Conservation (phyloP, 2,797 vertebrate species). For the Macropodus opercularis region DNA sequence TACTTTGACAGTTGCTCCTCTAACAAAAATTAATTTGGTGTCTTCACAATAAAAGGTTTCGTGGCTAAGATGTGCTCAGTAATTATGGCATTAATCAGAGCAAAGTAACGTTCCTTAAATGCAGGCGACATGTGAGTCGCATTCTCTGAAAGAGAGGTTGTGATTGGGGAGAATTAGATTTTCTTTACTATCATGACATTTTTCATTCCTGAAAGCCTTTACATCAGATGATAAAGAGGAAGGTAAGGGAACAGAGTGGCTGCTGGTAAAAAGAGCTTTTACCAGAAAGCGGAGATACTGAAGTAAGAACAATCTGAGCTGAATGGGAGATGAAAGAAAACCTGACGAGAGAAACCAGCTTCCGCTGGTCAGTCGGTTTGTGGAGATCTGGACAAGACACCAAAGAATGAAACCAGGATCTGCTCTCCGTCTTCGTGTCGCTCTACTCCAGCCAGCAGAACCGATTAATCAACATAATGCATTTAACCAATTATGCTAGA, state of each 20-base stretch:
- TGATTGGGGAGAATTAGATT: conserved; percentile 69
- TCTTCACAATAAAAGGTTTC: conserved; percentile 53
- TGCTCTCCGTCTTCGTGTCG: conserved; percentile 52
- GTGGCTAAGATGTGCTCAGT: conserved; percentile 38
- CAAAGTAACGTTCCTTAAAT: conserved; percentile 57
- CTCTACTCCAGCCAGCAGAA: conserved; percentile 70
- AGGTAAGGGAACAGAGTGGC: conserved; percentile 57
- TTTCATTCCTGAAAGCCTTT: conserved; percentile 72
- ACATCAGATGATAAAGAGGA: conserved; percentile 54
- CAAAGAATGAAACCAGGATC: conserved; percentile 46
- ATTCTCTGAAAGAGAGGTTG: conserved; percentile 53
- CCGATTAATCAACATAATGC: conserved; percentile 81
- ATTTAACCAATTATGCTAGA: conserved; percentile 79
- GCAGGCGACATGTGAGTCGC: conserved; percentile 33
- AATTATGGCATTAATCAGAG: conserved; percentile 65
- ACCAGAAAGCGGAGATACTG: conserved; percentile 52
- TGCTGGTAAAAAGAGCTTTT: conserved; percentile 61
- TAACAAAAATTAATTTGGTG: conserved; percentile 30
- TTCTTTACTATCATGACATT: conserved; percentile 65
- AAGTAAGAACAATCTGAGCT: conserved; percentile 50
- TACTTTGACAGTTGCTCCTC: conserved; percentile 8
- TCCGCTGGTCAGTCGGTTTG: conserved; percentile 60
- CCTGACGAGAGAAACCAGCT: conserved; percentile 22
- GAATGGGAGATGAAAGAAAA: conserved; percentile 39
- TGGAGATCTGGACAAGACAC: conserved; percentile 60